A percentile compares a stretch with the other conserved stretches of the same genome.
phyloP scores from a whole-genome alignment of 1,140 invertebrate species.

The Lordiphosa collinella region DNA sequence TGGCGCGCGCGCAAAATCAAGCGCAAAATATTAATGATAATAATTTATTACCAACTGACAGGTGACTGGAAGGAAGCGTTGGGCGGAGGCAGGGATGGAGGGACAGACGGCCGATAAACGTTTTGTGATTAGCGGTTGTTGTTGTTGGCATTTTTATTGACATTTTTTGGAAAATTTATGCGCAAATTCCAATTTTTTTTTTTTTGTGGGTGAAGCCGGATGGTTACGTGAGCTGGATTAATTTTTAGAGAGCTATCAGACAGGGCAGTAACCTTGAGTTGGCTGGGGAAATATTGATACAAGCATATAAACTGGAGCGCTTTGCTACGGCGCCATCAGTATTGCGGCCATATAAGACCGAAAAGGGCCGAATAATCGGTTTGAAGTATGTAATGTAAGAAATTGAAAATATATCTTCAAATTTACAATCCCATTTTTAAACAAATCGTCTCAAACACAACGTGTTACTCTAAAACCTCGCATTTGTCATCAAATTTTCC shows the following conservation, averaged over 20 bases:
- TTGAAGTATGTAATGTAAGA: too few relatives aligned
- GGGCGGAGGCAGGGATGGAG: background rate
- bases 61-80: conserved; percentile 26
- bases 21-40: conserved; percentile 71
- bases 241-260: background rate
- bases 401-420: too few relatives aligned
- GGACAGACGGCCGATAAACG: conserved; percentile 41
- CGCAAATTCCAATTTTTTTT: conserved; percentile 50
- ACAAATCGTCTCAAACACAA: too few relatives aligned
- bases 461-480: too few relatives aligned
- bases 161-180: conserved; percentile 61
- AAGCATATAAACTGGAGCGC: too few relatives aligned
- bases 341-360: too few relatives aligned
- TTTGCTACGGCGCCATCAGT: too few relatives aligned
- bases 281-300: too few relatives aligned
- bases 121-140: conserved; percentile 60
- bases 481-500: too few relatives aligned
- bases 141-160: conserved; percentile 52
- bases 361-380: too few relatives aligned
- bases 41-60: conserved; percentile 67
- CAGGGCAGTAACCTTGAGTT: background rate
- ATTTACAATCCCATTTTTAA: too few relatives aligned
- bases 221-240: background rate
- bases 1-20: conserved; percentile 45
- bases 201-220: conserved; percentile 4